phyloP scores from a whole-genome alignment of 2,797 vertebrate species.

The Phrynocephalus guinanensis region DNA sequence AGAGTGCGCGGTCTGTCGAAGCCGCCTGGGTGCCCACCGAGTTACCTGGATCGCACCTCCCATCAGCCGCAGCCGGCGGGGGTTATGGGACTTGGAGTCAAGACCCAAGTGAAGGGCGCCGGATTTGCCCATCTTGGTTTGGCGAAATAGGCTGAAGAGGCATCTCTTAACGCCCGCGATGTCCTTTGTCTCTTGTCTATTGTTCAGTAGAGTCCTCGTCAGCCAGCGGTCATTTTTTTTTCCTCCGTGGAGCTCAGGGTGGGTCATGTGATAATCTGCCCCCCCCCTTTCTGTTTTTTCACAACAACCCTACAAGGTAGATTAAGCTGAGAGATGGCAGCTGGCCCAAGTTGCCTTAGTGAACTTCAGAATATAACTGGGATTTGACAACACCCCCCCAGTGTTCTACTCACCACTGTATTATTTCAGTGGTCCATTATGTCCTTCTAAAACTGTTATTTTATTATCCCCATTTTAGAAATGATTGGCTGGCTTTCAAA shows the following conservation, averaged over 20 bases:
- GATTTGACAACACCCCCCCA: neutral
- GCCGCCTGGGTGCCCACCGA: neutral
- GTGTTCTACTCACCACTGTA: neutral
- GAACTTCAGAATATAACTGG: neutral
- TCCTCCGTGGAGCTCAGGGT: neutral
- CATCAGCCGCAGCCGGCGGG: neutral
- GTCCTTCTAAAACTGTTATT: neutral
- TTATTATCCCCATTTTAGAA: neutral
- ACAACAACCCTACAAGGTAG: neutral
- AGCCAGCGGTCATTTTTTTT: no score
- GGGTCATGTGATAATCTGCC: neutral
- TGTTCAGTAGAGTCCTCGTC: neutral
- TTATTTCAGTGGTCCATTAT: neutral
- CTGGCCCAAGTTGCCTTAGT: neutral
- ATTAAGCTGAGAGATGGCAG: neutral
- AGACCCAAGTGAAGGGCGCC: neutral
- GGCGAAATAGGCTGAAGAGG: neutral
- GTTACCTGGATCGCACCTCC: neutral
- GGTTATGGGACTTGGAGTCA: neutral
- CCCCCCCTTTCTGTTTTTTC: neutral
- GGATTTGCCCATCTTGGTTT: neutral
- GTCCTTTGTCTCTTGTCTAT: neutral
- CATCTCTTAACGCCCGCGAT: rapidly evolving
- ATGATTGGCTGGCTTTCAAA: neutral
- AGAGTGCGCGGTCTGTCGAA: neutral